These are phyloP conservation scores for Oscheius sp. DNA, from an alignment of 2,888 invertebrate genomes.

Conservation along the genomic window DNA sequence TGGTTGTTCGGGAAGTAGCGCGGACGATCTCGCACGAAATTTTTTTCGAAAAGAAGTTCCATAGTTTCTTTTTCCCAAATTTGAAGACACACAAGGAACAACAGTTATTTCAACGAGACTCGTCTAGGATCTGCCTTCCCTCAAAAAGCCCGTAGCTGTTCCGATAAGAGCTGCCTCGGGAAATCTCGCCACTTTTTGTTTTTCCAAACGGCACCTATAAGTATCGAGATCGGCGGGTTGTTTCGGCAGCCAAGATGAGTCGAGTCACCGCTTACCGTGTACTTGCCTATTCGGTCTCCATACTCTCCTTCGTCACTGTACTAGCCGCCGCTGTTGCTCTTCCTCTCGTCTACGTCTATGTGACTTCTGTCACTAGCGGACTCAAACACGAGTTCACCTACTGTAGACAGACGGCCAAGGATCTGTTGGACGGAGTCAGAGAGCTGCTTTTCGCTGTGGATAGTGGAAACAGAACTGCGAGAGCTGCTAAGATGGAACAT, in stretches of 20 bases:
- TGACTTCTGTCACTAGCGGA: constrained; percentile 37
- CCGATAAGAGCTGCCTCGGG: constrained; percentile 3
- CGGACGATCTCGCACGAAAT: too few species aligned
- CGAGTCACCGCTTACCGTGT: constrained; percentile 46
- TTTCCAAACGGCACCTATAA: constrained; percentile 11
- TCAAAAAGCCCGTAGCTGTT: too few species aligned
- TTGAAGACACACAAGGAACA: too few species aligned
- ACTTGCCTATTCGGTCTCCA: constrained; percentile 44
- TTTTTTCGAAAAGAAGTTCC: too few species aligned
- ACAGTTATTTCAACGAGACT: too few species aligned
- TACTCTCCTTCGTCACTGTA: constrained; percentile 37
- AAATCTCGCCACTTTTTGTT: not conserved
- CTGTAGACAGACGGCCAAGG: constrained; percentile 43
- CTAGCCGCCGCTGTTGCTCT: constrained; percentile 45
- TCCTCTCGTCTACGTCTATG: constrained; percentile 48
- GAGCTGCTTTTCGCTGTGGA: constrained; percentile 31
- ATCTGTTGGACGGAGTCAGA: constrained; percentile 42
- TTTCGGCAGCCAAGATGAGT: constrained; percentile 4
- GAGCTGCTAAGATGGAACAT: constrained; percentile 32
- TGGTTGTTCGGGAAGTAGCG: too few species aligned
- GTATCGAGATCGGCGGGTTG: not conserved
- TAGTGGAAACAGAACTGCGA: constrained; percentile 23
- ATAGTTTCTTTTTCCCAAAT: too few species aligned
- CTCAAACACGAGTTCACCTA: constrained; percentile 38
- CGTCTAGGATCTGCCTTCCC: too few species aligned